Evolutionary conservation across 2,888 invertebrate species (phyloP).

Genomic region (Drosophila picticornis): DNA sequence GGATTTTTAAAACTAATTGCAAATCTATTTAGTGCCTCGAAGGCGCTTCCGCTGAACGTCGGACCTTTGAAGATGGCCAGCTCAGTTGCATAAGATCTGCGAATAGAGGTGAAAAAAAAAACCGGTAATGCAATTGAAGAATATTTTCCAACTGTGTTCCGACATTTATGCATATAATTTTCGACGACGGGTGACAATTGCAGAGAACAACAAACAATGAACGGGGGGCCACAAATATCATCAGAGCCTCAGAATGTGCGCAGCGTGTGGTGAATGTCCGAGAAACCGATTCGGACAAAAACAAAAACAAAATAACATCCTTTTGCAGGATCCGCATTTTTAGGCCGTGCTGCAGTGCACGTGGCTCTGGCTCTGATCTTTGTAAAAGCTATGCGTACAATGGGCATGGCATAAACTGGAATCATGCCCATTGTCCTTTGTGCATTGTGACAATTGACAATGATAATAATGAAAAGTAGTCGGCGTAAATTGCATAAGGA

Average conservation of each 20-base stretch:
- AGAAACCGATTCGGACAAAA: conserved; percentile 66
- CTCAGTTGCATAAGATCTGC: conserved; percentile 38
- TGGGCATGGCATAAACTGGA: conserved; percentile 42
- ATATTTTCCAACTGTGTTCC: conserved; percentile 46
- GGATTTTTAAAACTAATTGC: neutral
- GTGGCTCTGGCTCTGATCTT: conserved; percentile 46
- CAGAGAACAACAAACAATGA: conserved; percentile 60
- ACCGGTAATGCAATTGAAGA: conserved; percentile 4
- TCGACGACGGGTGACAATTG: conserved; percentile 47
- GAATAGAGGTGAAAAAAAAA: neutral
- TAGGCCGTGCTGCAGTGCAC: conserved; percentile 53
- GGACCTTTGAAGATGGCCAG: conserved; percentile 11
- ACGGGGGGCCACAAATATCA: conserved; percentile 73
- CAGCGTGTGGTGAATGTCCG: conserved; percentile 75
- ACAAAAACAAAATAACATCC: conserved; percentile 40
- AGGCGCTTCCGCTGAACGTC: conserved; percentile 39
- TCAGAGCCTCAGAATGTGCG: conserved; percentile 65
- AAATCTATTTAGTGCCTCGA: conserved; percentile 32
- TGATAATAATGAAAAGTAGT: conserved; percentile 71
- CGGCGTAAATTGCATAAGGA: conserved; percentile 76
- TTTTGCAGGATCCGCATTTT: conserved; percentile 32
- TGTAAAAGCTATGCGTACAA: conserved; percentile 26
- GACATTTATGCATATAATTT: conserved; percentile 74
- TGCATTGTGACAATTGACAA: conserved; percentile 50
- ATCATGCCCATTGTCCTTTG: conserved; percentile 37